Percentiles rank a stretch among this genome's conserved stretches.
Evolutionary conservation across 2,888 invertebrate species (phyloP).

Genomic region (Drosophila mimica): DNA sequence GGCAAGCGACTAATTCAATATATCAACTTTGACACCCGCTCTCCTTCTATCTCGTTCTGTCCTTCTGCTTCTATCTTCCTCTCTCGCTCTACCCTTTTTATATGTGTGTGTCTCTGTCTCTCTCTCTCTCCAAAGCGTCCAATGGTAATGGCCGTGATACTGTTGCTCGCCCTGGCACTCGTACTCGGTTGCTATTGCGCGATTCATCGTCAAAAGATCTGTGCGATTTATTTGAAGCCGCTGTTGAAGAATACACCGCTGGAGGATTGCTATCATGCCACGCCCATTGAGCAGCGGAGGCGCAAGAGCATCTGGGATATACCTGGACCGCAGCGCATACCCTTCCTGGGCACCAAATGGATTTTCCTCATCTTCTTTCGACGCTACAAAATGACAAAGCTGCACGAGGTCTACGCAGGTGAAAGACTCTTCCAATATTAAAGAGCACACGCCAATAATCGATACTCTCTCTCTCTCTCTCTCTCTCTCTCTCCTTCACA

Average conservation of each 20-base stretch:
- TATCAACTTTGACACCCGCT: neutral
- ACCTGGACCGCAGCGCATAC: conserved; percentile 91
- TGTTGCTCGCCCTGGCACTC: conserved; percentile 81
- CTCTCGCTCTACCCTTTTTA: neutral
- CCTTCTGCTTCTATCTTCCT: neutral
- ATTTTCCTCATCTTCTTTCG: conserved; percentile 87
- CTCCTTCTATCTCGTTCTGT: conserved; percentile 4
- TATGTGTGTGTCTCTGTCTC: neutral
- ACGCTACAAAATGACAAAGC: conserved; percentile 89
- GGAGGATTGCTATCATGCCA: conserved; percentile 76
- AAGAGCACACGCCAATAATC: conserved; percentile 22
- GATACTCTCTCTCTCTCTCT: neutral
- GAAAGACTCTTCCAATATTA: conserved; percentile 61
- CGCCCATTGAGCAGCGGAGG: conserved; percentile 57
- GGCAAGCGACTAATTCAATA: conserved; percentile 25
- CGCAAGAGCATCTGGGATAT: conserved; percentile 85
- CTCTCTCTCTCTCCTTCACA: too few relatives aligned
- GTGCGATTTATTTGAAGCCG: conserved; percentile 72
- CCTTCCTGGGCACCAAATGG: conserved; percentile 93
- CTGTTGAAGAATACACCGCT: conserved; percentile 68
- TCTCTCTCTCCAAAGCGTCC: conserved; percentile 27
- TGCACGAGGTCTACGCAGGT: conserved; percentile 93
- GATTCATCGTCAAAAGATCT: conserved; percentile 76
- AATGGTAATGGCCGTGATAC: conserved; percentile 84
- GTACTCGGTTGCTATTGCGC: conserved; percentile 82